phyloP scores from a whole-genome alignment of 64 coral and sea anemone genomes.

The Acropora tenuis region DNA sequence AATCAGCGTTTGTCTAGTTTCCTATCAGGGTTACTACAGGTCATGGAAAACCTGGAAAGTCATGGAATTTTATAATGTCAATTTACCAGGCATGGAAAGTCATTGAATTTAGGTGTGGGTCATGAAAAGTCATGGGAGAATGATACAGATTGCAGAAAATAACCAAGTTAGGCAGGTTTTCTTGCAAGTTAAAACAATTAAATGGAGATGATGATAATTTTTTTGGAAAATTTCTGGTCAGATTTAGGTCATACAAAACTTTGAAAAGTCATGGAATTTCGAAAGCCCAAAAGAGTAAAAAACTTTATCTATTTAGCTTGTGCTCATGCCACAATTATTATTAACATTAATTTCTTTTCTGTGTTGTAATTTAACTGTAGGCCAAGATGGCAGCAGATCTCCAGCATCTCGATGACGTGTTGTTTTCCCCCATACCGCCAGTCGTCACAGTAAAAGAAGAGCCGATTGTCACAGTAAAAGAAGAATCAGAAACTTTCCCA shows the following conservation, averaged over 20 bases:
- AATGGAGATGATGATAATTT: constrained; percentile 15
- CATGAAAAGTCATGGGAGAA: neutral
- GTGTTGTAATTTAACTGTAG: no score
- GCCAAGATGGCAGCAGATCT: no score
- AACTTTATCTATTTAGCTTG: neutral
- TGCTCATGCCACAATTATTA: constrained; percentile 4
- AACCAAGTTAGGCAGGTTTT: constrained; percentile 17
- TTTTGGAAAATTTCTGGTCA: constrained; percentile 14
- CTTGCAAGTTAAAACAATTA: constrained; percentile 1
- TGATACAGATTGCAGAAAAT: constrained; percentile 5
- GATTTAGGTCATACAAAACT: constrained; percentile 4
- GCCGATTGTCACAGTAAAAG: neutral
- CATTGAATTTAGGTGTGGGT: no score
- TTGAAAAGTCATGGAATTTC: neutral
- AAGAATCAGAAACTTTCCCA: no score
- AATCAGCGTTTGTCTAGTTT: neutral
- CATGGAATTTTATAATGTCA: neutral
- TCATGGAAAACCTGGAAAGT: neutral
- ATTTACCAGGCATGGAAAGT: neutral
- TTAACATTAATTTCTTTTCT: no score
- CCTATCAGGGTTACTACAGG: neutral
- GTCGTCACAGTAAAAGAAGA: no score
- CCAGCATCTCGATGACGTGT: neutral
- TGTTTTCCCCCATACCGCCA: constrained; percentile 6
- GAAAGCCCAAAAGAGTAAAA: no score